Percentiles rank a stretch among this genome's conserved stretches.
Evolutionary conservation across 2,113 vertebrate species (phyloP).

Genomic region (Leucosticte australis): DNA sequence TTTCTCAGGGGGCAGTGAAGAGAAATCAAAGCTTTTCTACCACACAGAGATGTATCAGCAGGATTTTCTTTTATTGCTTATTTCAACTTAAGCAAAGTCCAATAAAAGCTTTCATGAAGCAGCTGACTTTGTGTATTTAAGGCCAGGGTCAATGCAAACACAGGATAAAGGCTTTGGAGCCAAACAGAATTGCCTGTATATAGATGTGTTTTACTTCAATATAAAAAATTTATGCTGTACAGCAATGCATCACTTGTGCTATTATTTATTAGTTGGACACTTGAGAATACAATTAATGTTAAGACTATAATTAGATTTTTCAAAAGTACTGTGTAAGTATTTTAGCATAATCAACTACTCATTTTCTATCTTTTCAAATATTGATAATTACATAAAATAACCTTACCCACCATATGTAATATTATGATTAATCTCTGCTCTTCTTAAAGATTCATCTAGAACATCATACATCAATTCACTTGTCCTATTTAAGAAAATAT

Average conservation of each 20-base stretch:
- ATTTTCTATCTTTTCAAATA: background rate
- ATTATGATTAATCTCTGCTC: slow-evolving; percentile 98
- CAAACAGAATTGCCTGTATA: background rate
- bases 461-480: slow-evolving; percentile 96
- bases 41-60: background rate
- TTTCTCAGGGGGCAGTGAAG: background rate
- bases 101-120: background rate
- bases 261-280: background rate
- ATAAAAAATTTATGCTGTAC: background rate
- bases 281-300: background rate
- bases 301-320: background rate
- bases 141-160: background rate
- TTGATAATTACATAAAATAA: background rate
- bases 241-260: background rate
- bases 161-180: background rate
- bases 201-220: background rate
- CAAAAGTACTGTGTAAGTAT: background rate
- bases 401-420: slow-evolving; percentile 89
- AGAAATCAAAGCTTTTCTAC: background rate
- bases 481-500: slow-evolving; percentile 74
- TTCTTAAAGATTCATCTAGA: slow-evolving; percentile 92
- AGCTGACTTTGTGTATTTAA: background rate
- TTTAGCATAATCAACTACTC: background rate
- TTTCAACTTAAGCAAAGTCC: background rate
- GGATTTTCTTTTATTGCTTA: background rate